phyloP scores from a whole-genome alignment of 2,113 vertebrate genomes.

The Helogale parvula region DNA sequence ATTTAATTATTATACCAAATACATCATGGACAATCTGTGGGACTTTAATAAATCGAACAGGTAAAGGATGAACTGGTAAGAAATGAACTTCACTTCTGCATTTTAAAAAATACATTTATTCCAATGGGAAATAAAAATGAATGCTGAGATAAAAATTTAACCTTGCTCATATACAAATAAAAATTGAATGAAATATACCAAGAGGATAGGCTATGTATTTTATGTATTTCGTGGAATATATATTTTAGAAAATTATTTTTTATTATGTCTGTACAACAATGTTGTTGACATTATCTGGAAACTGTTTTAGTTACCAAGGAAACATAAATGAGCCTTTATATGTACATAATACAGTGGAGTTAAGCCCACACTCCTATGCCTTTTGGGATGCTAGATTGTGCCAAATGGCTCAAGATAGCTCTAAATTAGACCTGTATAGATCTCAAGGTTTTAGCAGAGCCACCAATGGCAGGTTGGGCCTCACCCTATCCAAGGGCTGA shows the following conservation, averaged over 20 bases:
- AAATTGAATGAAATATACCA: neutral
- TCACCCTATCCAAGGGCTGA: neutral
- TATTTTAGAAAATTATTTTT: constrained; percentile 37
- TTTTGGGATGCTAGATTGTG: neutral
- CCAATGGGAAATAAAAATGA: constrained; percentile 4
- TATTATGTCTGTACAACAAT: neutral
- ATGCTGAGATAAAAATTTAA: neutral
- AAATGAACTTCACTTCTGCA: neutral
- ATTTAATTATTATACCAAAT: neutral
- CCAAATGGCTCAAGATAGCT: neutral
- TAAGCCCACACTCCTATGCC: neutral
- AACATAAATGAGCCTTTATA: neutral
- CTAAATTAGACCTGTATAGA: neutral
- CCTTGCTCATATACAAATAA: constrained; percentile 18
- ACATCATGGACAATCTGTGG: neutral
- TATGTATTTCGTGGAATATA: neutral
- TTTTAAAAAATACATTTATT: constrained; percentile 17
- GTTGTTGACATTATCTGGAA: constrained; percentile 15
- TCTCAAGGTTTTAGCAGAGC: neutral
- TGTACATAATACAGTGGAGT: neutral
- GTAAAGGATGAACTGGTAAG: neutral
- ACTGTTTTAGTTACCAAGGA: neutral
- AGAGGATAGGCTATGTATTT: neutral
- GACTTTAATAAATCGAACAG: neutral
- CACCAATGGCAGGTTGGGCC: neutral